Evolutionary conservation across 2,113 vertebrate species (phyloP).

Genomic region (Oostethus manadensis): DNA sequence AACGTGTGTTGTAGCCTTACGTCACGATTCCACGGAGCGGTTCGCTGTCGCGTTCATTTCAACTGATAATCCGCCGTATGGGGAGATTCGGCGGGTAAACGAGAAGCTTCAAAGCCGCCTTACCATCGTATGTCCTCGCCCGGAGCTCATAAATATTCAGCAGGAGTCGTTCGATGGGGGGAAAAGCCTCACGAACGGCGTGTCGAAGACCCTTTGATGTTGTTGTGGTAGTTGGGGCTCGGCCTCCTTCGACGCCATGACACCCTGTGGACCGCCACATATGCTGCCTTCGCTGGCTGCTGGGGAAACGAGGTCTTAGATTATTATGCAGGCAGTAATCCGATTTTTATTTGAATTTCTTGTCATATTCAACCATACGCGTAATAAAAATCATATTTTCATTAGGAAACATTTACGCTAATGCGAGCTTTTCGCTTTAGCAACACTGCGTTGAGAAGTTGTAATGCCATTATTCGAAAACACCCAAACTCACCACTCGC

Average conservation of each 20-base stretch:
- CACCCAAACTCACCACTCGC: no score
- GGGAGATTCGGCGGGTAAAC: background rate
- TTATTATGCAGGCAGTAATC: no score
- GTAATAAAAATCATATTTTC: no score
- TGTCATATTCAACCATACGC: no score
- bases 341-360: no score
- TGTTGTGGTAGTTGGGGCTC: background rate
- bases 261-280: background rate
- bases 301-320: conserved; percentile 5
- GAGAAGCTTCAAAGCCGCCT: conserved; percentile 22
- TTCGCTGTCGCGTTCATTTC: background rate
- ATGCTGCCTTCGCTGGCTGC: conserved; percentile 34
- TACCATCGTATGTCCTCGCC: conserved; percentile 20
- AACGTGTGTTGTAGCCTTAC: background rate
- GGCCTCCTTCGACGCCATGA: conserved; percentile 63
- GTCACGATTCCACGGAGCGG: background rate
- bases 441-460: no score
- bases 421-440: no score
- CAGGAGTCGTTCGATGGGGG: background rate
- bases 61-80: background rate
- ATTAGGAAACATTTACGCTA: no score
- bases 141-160: background rate
- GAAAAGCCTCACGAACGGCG: background rate
- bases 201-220: conserved; percentile 44
- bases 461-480: no score